Evolutionary conservation across 2,113 vertebrate species (phyloP).

Genomic region (Saguinus imperator): DNA sequence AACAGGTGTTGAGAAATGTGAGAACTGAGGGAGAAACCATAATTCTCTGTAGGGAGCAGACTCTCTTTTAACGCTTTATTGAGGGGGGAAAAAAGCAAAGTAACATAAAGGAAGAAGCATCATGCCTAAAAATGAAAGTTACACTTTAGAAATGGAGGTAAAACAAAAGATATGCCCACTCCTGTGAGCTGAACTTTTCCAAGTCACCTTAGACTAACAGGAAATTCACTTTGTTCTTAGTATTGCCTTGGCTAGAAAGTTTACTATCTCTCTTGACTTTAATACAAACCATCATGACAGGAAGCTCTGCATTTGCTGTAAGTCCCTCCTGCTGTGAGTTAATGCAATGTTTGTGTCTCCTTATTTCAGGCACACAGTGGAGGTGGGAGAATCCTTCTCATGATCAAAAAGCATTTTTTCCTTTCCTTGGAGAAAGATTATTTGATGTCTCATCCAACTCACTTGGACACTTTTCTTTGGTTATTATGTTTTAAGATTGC

Average conservation of each 20-base stretch:
- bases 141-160: background rate
- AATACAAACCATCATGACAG: background rate
- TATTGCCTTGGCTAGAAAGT: background rate
- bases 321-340: background rate
- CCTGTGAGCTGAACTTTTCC: background rate
- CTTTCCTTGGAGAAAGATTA: background rate
- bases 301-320: background rate
- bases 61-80: constrained; percentile 45
- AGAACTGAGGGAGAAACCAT: constrained; percentile 45
- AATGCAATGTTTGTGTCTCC: background rate
- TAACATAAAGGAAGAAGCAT: background rate
- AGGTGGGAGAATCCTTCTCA: background rate
- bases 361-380: background rate
- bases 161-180: background rate
- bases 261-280: background rate
- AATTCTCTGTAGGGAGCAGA: constrained; percentile 37
- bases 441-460: background rate
- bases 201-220: background rate
- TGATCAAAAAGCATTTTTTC: background rate
- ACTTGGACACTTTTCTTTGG: background rate
- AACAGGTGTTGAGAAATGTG: constrained; percentile 77
- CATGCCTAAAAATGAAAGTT: background rate
- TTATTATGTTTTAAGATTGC: background rate
- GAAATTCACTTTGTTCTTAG: background rate
- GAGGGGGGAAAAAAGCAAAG: background rate